These are phyloP conservation scores for Edolisoma coerulescens DNA, from an alignment of 2,113 vertebrate species.

Conservation along the genomic window DNA sequence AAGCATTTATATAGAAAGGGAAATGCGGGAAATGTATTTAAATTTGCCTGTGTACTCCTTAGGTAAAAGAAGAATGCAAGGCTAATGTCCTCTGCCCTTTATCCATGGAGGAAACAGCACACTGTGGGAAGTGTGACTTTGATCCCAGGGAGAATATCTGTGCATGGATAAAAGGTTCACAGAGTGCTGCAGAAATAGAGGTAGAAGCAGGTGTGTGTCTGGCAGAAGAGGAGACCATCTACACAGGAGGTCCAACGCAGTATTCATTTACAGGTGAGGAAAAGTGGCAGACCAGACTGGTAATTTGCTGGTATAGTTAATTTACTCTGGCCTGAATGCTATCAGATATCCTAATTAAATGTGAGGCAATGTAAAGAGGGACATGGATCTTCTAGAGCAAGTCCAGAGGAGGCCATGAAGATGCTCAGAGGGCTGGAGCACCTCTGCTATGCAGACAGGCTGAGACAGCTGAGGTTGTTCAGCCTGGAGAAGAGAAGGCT, in stretches of 20 bases:
- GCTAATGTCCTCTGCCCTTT: constrained; percentile 76
- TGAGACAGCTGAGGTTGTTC: neutral
- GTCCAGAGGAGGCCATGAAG: neutral
- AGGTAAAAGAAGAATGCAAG: constrained; percentile 74
- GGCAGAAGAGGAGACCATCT: constrained; percentile 76
- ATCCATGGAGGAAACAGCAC: constrained; percentile 68
- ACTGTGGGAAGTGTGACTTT: constrained; percentile 85
- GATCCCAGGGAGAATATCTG: constrained; percentile 73
- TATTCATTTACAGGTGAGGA: constrained; percentile 81
- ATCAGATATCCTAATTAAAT: neutral
- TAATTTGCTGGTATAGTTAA: neutral
- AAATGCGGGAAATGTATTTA: neutral
- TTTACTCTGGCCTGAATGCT: neutral
- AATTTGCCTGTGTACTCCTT: neutral
- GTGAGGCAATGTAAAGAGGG: neutral
- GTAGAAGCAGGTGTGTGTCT: constrained; percentile 63
- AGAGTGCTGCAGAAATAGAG: neutral
- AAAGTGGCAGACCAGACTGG: neutral
- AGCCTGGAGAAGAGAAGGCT: neutral
- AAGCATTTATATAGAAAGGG: neutral
- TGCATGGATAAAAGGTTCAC: constrained; percentile 61
- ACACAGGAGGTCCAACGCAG: constrained; percentile 66
- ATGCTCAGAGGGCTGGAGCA: neutral
- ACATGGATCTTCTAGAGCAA: accelerated
- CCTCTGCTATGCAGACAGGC: neutral